Evolutionary conservation across 2,113 vertebrate species (phyloP), one percentile per base, ranked within the genome.

Genomic region (Leucoraja erinaceus): DNA sequence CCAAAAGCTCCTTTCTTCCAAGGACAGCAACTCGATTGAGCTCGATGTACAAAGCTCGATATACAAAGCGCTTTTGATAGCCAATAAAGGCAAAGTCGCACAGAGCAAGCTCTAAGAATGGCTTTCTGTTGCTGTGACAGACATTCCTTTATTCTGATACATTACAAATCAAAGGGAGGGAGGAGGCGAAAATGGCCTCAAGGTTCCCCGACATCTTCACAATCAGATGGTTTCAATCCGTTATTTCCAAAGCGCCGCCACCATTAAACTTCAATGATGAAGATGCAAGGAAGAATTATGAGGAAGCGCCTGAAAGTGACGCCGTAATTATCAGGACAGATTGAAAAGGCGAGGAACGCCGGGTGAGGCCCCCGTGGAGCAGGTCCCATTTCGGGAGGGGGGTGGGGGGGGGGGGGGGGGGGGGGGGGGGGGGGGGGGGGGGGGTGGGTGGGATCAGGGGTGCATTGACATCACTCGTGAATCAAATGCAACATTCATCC

Each of bases 11-110:
- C 38, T 74, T 91, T 72, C 90, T 91, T 91, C 20, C 25, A 10
- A 38, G 33, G 22, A 91, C 90, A 91, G 90, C 31, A 4, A 47
- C 33, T 72, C 90, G 47, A 91, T 72, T 91, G 31, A 91, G 66
- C 12, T 38, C 68, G 47, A 72, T 47, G 84, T 47, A 47, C 38
- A 47, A 47, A 47, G 38, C 90, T 91, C 90, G 47, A 72, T 74
- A 25, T 54, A 91, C 90, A 91, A 91, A 91, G 68, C 72, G 90
- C 90, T 91, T 74, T 91, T 91, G 90, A 91, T 28, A 72, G 28
- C 63, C 33, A 91, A 31, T 72, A 25, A 91, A 91, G 68, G 10
- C 90, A 91, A 25, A 54, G 28, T 74, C 4, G 4, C 20, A 72
- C 10, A 91, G 90, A 91, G 20, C 90, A 54, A 33, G 33, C 68